Conservation (phyloP, 2,888 invertebrate genomes). For the Sinotaia quadrata region DNA sequence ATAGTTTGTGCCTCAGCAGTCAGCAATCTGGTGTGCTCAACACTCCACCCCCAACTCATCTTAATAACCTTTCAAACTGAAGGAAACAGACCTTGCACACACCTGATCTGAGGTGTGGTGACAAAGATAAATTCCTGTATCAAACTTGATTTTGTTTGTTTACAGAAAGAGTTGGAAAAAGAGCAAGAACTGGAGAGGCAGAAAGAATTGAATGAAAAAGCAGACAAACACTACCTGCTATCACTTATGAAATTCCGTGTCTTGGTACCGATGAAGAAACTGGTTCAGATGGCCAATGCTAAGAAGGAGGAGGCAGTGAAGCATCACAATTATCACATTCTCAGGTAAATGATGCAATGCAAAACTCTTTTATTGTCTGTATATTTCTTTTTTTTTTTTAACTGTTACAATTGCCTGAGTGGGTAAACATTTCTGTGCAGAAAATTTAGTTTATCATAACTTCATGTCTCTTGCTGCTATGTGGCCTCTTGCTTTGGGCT, state of each 20-base stretch:
- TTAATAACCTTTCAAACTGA: no score
- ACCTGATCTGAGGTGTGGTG: not conserved
- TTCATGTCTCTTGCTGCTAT: no score
- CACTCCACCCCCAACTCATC: no score
- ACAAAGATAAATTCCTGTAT: not conserved
- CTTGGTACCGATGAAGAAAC: slow-evolving; percentile 54
- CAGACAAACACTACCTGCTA: slow-evolving; percentile 56
- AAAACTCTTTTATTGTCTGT: no score
- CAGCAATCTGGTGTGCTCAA: no score
- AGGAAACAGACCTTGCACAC: not conserved
- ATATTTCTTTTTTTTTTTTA: no score
- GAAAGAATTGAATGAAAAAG: slow-evolving; percentile 47
- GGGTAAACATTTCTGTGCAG: no score
- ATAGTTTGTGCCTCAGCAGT: no score
- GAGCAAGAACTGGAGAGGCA: slow-evolving; percentile 47
- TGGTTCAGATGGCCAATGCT: slow-evolving; percentile 52
- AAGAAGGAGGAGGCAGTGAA: slow-evolving; percentile 48
- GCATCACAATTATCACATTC: slow-evolving; percentile 34
- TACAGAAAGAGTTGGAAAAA: slow-evolving; percentile 59
- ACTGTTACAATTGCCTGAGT: no score
- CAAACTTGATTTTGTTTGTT: no score
- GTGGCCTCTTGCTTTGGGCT: no score
- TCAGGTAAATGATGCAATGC: slow-evolving; percentile 29
- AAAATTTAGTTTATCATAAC: no score
- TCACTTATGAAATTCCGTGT: slow-evolving; percentile 61